These are phyloP conservation scores for Lophura nycthemera DNA, from an alignment of 2,113 vertebrate species.

Conservation along the genomic window DNA sequence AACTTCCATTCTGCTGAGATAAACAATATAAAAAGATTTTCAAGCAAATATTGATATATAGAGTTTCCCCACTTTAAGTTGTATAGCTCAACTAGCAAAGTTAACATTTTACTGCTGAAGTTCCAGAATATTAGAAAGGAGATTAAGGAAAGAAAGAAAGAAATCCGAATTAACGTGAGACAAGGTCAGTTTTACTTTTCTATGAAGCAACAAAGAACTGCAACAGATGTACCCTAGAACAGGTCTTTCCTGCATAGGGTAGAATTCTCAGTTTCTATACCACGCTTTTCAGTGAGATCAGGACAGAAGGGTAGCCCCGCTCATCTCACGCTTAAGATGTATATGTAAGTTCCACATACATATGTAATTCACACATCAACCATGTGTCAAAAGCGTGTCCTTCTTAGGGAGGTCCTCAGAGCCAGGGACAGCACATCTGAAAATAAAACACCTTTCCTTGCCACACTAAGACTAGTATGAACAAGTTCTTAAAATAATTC, in stretches of 20 bases:
- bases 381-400: neutral
- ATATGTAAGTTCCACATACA: accelerated
- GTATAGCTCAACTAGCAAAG: neutral
- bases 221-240: neutral
- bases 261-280: neutral
- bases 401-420: neutral
- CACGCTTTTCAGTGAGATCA: neutral
- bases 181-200: neutral
- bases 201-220: neutral
- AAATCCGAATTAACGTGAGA: neutral
- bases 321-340: neutral
- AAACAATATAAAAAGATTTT: neutral
- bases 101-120: neutral
- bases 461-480: neutral
- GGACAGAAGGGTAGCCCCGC: neutral
- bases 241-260: neutral
- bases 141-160: neutral
- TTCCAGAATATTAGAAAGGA: neutral
- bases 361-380: neutral
- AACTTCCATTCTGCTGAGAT: neutral
- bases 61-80: neutral
- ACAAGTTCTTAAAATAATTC: neutral
- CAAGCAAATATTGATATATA: neutral
- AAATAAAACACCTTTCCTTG: neutral
- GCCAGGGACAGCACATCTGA: neutral